Conservation (phyloP, 2,797 vertebrate species). For the Parotocinclus haroldoi region DNA sequence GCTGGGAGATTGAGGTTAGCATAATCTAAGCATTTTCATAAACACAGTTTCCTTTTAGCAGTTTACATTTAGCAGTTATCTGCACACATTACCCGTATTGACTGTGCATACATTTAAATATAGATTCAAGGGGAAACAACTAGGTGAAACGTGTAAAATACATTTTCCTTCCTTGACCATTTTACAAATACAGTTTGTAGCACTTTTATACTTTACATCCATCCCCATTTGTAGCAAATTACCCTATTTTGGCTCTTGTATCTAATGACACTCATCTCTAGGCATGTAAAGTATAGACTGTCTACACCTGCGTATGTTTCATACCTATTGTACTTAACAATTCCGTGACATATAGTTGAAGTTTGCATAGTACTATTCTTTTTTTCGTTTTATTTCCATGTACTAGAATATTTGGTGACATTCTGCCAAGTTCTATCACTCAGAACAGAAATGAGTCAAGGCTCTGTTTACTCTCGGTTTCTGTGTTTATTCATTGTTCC, state of each 20-base stretch:
- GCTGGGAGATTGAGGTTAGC: not conserved
- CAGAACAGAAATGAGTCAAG: constrained; percentile 17
- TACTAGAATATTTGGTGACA: constrained; percentile 1
- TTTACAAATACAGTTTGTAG: no score
- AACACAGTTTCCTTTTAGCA: no score
- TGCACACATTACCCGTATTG: no score
- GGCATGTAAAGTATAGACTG: not conserved
- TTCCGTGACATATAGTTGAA: not conserved
- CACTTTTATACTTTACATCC: no score
- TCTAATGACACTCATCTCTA: not conserved
- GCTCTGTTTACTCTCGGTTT: not conserved
- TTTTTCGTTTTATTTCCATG: not conserved
- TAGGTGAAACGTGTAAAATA: no score
- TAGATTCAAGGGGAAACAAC: no score
- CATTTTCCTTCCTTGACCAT: no score
- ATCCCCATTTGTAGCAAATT: no score
- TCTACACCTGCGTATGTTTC: not conserved
- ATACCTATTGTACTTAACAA: no score
- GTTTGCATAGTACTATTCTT: not conserved
- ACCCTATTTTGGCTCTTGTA: not conserved
- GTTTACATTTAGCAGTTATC: no score
- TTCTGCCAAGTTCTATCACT: constrained; percentile 8
- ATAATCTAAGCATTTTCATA: not conserved
- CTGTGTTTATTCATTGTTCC: not conserved
- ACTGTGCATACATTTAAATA: no score